phyloP scores from a whole-genome alignment of 2,113 vertebrate genomes.

The Zootoca vivipara region DNA sequence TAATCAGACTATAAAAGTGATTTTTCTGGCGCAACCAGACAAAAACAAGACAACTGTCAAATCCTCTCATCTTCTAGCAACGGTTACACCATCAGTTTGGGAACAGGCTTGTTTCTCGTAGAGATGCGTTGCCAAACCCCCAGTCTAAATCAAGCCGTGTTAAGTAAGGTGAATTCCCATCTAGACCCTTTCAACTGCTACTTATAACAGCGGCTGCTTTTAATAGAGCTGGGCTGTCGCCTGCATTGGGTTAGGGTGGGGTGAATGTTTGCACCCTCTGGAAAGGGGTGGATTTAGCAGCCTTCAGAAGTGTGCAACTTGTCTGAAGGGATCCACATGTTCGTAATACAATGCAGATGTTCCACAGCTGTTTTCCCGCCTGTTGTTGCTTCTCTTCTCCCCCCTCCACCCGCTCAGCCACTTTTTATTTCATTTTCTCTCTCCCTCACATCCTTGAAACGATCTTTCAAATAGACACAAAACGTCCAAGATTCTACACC shows the following conservation, averaged over 20 bases:
- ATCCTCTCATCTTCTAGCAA: background rate
- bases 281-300: conserved; percentile 1
- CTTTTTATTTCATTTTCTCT: background rate
- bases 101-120: background rate
- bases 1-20: background rate
- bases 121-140: background rate
- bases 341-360: conserved; percentile 45
- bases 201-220: conserved; percentile 40
- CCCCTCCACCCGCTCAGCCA: background rate
- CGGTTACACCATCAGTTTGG: accelerated
- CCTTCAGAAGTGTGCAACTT: conserved; percentile 9
- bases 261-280: background rate
- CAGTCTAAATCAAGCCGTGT: background rate
- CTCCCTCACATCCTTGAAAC: background rate
- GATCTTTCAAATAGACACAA: background rate
- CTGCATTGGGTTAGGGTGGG: background rate
- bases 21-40: background rate
- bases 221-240: background rate
- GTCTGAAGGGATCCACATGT: background rate
- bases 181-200: conserved; percentile 26
- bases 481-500: conserved; percentile 3
- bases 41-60: background rate
- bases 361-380: background rate
- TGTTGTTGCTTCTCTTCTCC: background rate
- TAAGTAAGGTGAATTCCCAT: conserved; percentile 25